Conservation (phyloP, 2,888 invertebrate genomes). For the Yponomeuta cagnagella region DNA sequence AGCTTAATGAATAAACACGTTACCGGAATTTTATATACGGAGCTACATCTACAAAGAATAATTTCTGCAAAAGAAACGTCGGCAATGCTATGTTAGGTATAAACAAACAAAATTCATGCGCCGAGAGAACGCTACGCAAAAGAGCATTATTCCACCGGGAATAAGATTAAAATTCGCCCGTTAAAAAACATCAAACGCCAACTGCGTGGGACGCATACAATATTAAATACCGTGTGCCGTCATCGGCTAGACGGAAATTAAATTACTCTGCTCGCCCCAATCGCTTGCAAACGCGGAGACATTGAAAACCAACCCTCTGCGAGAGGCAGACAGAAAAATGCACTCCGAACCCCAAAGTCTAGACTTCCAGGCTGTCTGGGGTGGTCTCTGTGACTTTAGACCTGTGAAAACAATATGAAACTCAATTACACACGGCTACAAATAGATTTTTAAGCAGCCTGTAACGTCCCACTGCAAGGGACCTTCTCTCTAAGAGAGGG, state of each 20-base stretch:
- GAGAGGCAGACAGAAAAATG: constrained; percentile 72
- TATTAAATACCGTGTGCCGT: constrained; percentile 1
- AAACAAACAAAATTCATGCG: not conserved
- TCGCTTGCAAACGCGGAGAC: constrained; percentile 31
- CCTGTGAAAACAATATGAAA: constrained; percentile 19
- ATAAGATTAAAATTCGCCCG: not conserved
- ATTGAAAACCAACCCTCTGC: constrained; percentile 15
- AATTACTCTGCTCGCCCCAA: constrained; percentile 28
- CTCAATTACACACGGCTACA: no score
- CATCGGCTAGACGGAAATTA: constrained; percentile 43
- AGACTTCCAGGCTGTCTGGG: constrained; percentile 59
- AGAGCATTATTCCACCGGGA: not conserved
- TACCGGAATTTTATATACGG: no score
- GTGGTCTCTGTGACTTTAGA: constrained; percentile 35
- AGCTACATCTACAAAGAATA: no score
- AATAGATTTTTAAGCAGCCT: no score
- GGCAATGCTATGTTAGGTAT: not conserved
- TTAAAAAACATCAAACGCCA: not conserved
- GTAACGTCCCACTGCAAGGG: no score
- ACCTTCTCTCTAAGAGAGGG: no score
- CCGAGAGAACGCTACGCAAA: not conserved
- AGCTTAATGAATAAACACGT: no score
- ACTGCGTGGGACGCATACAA: not conserved
- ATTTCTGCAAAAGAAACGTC: no score
- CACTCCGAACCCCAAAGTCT: constrained; percentile 69